phyloP scores from a whole-genome alignment of 2,888 invertebrate species.

The Lithophane leautieri region DNA sequence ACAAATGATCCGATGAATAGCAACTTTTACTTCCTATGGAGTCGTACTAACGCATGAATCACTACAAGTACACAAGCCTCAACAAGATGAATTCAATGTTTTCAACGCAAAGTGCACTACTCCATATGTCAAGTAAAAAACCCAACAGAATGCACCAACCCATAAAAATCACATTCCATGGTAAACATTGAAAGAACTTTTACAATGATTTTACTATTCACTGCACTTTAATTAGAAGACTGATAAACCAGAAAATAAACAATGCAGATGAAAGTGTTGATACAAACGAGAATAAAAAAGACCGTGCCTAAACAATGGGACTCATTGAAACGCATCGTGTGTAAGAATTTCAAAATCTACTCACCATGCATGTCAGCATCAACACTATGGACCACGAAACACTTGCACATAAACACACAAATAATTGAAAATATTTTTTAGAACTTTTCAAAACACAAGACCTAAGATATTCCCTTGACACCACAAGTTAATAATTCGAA shows the following conservation, averaged over 20 bases:
- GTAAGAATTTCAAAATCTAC: conserved; percentile 80
- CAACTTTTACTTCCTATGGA: conserved; percentile 41
- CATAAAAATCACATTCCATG: conserved; percentile 84
- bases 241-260: conserved; percentile 81
- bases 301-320: conserved; percentile 82
- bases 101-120: conserved; percentile 44
- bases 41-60: conserved; percentile 42
- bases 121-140: conserved; percentile 38
- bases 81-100: conserved; percentile 28
- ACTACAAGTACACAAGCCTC: conserved; percentile 27
- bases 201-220: conserved; percentile 79
- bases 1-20: conserved; percentile 33
- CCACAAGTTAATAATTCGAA: conserved; percentile 75
- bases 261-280: conserved; percentile 82
- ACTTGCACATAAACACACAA: conserved; percentile 75
- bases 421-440: conserved; percentile 66
- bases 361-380: conserved; percentile 87
- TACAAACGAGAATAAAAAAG: conserved; percentile 79
- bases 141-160: conserved; percentile 51
- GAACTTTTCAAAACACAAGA: conserved; percentile 76
- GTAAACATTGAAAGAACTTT: conserved; percentile 80
- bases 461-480: conserved; percentile 81
- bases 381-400: conserved; percentile 78
- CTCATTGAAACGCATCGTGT: conserved; percentile 81
- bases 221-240: conserved; percentile 84